Evolutionary conservation across 2,797 vertebrate species (phyloP).

Genomic region (Remorina albescens): DNA sequence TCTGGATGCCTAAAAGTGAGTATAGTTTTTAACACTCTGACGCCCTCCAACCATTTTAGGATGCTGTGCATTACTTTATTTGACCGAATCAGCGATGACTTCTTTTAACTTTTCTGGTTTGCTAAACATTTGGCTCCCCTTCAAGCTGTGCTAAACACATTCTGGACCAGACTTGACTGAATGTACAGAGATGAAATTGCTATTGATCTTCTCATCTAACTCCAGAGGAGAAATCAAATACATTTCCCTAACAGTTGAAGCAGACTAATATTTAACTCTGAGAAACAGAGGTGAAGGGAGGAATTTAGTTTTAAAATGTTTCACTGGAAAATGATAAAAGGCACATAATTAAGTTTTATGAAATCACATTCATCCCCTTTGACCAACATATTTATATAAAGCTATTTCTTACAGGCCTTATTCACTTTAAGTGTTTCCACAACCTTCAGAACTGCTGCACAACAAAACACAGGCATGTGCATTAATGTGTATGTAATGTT

Average conservation of each 20-base stretch:
- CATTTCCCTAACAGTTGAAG: slow-evolving; percentile 10
- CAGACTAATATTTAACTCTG: slow-evolving; percentile 12
- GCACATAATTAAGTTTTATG: neutral
- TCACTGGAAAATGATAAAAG: neutral
- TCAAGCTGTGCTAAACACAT: slow-evolving; percentile 7
- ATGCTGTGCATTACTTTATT: slow-evolving; percentile 10
- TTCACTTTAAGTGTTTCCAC: neutral
- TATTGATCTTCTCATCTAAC: slow-evolving; percentile 39
- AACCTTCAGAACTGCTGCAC: neutral
- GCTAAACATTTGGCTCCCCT: slow-evolving; percentile 21
- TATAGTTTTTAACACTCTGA: neutral
- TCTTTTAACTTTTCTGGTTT: slow-evolving; percentile 31
- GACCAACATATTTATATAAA: neutral
- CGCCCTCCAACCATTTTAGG: neutral
- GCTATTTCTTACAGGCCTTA: neutral
- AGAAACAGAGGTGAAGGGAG: slow-evolving; percentile 5
- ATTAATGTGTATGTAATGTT: neutral
- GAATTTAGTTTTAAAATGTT: neutral
- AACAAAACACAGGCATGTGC: neutral
- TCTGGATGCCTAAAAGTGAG: neutral
- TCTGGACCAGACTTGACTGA: slow-evolving; percentile 11
- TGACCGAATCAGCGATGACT: neutral
- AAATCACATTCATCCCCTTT: neutral
- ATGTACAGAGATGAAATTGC: slow-evolving; percentile 22
- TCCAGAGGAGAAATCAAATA: slow-evolving; percentile 35